A percentile compares a stretch with the other conserved stretches of the same genome.
Evolutionary conservation across 2,888 invertebrate species (phyloP).

Genomic region (Spialia ferax): DNA sequence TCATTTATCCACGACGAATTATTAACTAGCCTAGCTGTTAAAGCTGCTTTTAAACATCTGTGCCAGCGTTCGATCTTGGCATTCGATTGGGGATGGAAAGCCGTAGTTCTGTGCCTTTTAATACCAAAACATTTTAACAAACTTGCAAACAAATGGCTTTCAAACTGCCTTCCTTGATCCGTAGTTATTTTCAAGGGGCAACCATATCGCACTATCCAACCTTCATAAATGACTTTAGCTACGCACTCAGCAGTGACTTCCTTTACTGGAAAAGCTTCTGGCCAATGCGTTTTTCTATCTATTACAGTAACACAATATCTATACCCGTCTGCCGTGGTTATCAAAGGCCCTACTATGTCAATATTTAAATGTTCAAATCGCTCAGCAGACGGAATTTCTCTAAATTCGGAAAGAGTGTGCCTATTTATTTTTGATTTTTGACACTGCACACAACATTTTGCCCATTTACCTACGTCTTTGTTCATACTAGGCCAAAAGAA

Average conservation of each 20-base stretch:
- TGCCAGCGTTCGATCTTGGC: too few species aligned
- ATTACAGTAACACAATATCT: not conserved
- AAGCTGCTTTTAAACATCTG: too few species aligned
- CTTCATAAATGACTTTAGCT: not conserved
- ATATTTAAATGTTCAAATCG: not conserved
- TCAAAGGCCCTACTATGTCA: not conserved
- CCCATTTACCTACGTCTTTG: not conserved
- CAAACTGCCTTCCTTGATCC: not conserved
- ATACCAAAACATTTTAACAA: too few species aligned
- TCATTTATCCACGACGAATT: too few species aligned
- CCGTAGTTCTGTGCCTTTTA: too few species aligned
- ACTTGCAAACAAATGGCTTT: not conserved
- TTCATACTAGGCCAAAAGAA: not conserved
- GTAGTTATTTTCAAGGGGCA: too few species aligned
- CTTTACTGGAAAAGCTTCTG: too few species aligned
- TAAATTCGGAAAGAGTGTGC: not conserved
- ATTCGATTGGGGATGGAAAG: too few species aligned
- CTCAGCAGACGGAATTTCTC: too few species aligned
- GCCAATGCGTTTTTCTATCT: not conserved
- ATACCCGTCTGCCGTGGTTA: not conserved
- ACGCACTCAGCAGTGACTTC: slow-evolving; percentile 1
- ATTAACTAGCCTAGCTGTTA: too few species aligned
- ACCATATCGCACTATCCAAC: too few species aligned
- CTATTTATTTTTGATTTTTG: not conserved
- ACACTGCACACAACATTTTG: not conserved